phyloP scores from a whole-genome alignment of 2,113 vertebrate genomes.

The Tragelaphus scriptus region DNA sequence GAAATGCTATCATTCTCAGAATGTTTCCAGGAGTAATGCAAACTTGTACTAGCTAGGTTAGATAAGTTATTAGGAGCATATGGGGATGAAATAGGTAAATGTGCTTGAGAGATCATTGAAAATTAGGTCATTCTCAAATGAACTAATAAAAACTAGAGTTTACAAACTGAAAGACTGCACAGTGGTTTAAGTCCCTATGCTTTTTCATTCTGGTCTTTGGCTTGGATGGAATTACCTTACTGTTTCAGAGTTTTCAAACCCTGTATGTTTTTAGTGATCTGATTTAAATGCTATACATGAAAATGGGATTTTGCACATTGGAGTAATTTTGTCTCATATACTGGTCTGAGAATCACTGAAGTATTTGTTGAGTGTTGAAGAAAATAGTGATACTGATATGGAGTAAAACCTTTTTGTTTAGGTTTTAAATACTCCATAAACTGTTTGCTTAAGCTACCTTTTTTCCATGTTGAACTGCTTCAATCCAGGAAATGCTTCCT shows the following conservation, averaged over 20 bases:
- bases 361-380: not conserved
- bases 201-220: not conserved
- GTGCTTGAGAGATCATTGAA: slow-evolving; percentile 32
- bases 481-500: not conserved
- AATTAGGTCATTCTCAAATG: slow-evolving; percentile 49
- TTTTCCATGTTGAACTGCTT: not conserved
- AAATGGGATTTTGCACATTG: not conserved
- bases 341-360: not conserved
- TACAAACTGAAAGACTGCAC: not conserved
- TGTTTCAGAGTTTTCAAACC: not conserved
- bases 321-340: not conserved
- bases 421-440: not conserved
- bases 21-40: slow-evolving; percentile 27
- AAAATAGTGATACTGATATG: not conserved
- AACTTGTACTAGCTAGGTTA: slow-evolving; percentile 13
- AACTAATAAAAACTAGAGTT: not conserved
- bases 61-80: slow-evolving; percentile 35
- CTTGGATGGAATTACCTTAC: not conserved
- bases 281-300: not conserved
- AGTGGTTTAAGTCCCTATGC: not conserved
- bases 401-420: not conserved
- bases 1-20: slow-evolving; percentile 42
- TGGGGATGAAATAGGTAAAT: slow-evolving; percentile 19
- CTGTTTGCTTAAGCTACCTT: not conserved
- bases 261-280: not conserved